Percentiles rank a stretch among this genome's conserved stretches.
phyloP scores from a whole-genome alignment of 2,113 vertebrate genomes.

The Passer domesticus region DNA sequence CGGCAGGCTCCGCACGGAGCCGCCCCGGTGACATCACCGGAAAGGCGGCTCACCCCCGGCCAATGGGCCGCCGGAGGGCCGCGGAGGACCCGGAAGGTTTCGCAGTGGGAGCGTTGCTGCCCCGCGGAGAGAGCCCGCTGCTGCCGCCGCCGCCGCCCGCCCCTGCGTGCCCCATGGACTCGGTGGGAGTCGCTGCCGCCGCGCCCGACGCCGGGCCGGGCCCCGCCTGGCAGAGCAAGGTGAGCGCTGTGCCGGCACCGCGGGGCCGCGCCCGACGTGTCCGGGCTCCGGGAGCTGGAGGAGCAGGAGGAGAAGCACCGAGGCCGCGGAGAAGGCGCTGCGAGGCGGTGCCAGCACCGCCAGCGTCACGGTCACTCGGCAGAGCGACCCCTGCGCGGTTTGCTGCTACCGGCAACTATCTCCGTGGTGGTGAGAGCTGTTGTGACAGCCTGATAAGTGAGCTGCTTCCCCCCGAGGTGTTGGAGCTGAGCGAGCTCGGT shows the following conservation, averaged over 20 bases:
- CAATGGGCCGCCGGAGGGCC: background rate
- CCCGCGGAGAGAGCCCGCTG: rapidly evolving
- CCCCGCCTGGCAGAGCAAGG: constrained; percentile 52
- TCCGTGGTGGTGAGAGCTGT: background rate
- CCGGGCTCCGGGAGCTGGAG: background rate
- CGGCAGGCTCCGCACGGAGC: background rate
- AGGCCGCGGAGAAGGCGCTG: background rate
- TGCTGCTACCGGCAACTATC: rapidly evolving
- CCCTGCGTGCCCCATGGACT: constrained; percentile 61
- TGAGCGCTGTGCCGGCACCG: background rate
- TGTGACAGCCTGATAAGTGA: background rate
- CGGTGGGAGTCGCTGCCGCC: constrained; percentile 62
- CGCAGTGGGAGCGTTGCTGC: background rate
- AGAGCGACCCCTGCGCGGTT: background rate
- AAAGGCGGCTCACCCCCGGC: background rate
- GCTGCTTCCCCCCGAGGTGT: rapidly evolving
- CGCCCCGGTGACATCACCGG: background rate
- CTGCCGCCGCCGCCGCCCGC: too few relatives aligned
- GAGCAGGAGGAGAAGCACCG: background rate
- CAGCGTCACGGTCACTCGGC: background rate
- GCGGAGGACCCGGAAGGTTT: constrained; percentile 5
- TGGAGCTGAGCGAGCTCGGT: background rate
- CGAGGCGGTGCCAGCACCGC: background rate
- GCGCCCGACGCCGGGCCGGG: background rate
- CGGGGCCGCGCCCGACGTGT: background rate